These are phyloP conservation scores for Bombus soroeensis DNA, from an alignment of 1,140 invertebrate species.

Conservation along the genomic window DNA sequence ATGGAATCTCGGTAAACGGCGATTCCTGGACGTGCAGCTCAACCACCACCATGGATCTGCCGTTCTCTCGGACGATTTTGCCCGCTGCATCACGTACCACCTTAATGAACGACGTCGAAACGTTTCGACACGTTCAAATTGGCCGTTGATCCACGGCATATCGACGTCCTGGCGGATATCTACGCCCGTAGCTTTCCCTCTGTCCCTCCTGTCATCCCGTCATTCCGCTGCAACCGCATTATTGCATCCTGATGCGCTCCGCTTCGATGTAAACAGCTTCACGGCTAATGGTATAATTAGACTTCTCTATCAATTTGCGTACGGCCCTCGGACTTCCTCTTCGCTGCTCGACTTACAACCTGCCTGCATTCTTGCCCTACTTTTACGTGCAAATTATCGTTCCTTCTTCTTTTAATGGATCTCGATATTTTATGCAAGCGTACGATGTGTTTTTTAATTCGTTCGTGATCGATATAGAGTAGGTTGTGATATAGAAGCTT, in stretches of 20 bases:
- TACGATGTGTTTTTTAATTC: neutral
- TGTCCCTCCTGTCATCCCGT: no score
- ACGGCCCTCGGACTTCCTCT: neutral
- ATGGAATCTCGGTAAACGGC: constrained; percentile 68
- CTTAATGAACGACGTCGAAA: constrained; percentile 73
- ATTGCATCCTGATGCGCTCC: neutral
- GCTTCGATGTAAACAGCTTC: constrained; percentile 25
- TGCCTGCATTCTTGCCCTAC: neutral
- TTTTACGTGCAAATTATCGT: neutral
- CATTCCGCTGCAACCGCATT: neutral
- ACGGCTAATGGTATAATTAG: constrained; percentile 18
- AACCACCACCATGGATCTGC: neutral
- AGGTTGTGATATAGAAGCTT: neutral
- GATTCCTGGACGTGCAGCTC: constrained; percentile 42
- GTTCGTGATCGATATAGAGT: neutral
- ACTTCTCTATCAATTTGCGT: constrained; percentile 11
- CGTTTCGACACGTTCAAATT: constrained; percentile 75
- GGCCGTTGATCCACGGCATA: constrained; percentile 46
- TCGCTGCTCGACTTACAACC: neutral
- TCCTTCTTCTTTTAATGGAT: neutral
- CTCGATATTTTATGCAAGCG: neutral
- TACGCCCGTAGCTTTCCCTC: no score
- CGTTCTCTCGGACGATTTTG: neutral
- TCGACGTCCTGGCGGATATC: neutral
- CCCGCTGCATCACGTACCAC: constrained; percentile 61